A percentile compares a stretch with the other conserved stretches of the same genome.
Conservation (phyloP, 2,113 vertebrate species). For the Periophthalmus modestus region DNA sequence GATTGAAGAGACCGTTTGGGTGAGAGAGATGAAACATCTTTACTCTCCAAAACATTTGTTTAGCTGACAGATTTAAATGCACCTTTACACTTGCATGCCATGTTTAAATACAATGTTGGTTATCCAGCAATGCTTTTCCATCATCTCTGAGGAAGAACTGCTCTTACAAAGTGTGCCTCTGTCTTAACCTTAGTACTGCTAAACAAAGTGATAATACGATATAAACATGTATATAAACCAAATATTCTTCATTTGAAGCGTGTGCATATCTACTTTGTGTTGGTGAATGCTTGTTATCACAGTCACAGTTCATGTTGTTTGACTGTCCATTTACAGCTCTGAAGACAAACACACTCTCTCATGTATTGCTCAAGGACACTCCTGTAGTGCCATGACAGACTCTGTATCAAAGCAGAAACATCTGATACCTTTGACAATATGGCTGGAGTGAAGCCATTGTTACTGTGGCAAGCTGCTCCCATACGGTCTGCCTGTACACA, state of each 20-base stretch:
- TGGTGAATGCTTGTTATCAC: not conserved
- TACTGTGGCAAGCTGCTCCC: constrained; percentile 38
- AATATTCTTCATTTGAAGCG: not conserved
- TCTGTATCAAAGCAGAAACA: constrained; percentile 17
- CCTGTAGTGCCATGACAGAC: not conserved
- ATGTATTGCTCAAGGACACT: not conserved
- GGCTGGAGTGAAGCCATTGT: constrained; percentile 53
- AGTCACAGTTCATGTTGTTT: not conserved
- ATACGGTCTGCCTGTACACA: constrained; percentile 18
- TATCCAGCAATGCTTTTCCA: too few species aligned
- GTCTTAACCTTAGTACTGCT: too few species aligned
- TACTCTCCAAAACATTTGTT: too few species aligned
- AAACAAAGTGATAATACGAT: too few species aligned
- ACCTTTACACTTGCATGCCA: too few species aligned
- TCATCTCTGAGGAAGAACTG: too few species aligned
- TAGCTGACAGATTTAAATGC: too few species aligned
- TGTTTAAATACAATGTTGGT: too few species aligned
- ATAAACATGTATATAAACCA: not conserved
- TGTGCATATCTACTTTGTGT: not conserved
- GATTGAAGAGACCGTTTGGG: too few species aligned
- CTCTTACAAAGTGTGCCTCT: too few species aligned
- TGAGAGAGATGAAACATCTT: too few species aligned
- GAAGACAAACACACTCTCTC: not conserved
- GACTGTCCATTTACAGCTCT: not conserved
- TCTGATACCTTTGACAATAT: constrained; percentile 36